Conservation (phyloP, 1,140 invertebrate species). For the Meloidogyne hapla region DNA sequence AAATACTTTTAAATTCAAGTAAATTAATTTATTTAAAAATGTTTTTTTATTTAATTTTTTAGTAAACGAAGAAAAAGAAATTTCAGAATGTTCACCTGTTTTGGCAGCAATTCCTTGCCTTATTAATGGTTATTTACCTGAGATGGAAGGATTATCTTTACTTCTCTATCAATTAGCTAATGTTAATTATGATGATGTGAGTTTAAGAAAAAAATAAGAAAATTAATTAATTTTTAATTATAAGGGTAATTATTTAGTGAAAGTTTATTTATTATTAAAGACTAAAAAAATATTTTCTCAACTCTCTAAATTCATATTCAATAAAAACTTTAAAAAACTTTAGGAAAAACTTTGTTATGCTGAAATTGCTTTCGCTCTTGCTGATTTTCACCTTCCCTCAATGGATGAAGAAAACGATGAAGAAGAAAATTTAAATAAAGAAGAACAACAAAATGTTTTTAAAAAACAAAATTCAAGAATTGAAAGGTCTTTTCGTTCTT, state of each 20-base stretch:
- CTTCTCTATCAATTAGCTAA: conserved; percentile 26
- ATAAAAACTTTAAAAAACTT: no score
- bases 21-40: no score
- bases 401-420: not conserved
- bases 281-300: no score
- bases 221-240: conserved; percentile 6
- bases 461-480: not conserved
- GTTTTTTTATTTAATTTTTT: no score
- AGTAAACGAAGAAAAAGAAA: no score
- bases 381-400: conserved; percentile 31
- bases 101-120: conserved; percentile 29
- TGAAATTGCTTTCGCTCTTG: conserved; percentile 18
- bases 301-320: no score
- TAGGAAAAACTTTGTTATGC: conserved; percentile 29
- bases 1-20: conserved; percentile 21
- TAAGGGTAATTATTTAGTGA: not conserved
- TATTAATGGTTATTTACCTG: conserved; percentile 30
- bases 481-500: conserved; percentile 8
- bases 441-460: not conserved
- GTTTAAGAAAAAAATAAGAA: not conserved
- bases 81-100: not conserved
- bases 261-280: no score
- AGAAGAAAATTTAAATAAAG: not conserved
- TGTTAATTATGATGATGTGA: conserved; percentile 30
- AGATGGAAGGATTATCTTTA: conserved; percentile 28